A percentile compares a stretch with the other conserved stretches of the same genome.
These are phyloP conservation scores for Pyrochroa serraticornis DNA, from an alignment of 2,888 invertebrate species.

Conservation along the genomic window DNA sequence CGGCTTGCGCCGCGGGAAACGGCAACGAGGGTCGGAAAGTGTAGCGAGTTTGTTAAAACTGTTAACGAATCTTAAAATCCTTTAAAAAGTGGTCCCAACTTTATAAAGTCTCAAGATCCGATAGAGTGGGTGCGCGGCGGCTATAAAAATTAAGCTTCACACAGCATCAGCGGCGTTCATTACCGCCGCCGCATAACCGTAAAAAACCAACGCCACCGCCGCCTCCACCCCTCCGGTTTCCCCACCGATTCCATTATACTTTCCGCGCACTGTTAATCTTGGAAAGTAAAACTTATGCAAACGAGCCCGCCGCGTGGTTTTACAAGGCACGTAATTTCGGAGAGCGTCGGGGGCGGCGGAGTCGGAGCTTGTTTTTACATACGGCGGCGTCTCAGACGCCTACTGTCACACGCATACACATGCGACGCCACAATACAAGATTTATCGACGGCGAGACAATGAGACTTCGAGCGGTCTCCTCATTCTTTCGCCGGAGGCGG, in stretches of 20 bases:
- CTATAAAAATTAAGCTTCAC: conserved; percentile 57
- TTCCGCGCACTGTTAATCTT: conserved; percentile 58
- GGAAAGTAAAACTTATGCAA: conserved; percentile 60
- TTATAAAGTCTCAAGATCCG: conserved; percentile 54
- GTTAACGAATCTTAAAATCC: conserved; percentile 59
- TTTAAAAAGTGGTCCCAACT: conserved; percentile 56
- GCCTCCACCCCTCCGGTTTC: conserved; percentile 26
- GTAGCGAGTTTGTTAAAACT: conserved; percentile 57
- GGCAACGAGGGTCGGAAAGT: conserved; percentile 47
- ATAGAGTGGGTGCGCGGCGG: conserved; percentile 48
- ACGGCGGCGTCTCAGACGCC: conserved; percentile 46
- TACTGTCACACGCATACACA: conserved; percentile 49
- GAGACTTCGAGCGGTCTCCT: conserved; percentile 7
- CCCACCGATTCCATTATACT: conserved; percentile 55
- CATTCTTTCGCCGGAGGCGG: conserved; percentile 15
- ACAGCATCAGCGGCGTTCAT: conserved; percentile 52
- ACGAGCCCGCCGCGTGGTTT: conserved; percentile 58
- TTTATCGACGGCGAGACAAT: conserved; percentile 39
- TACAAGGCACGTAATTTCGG: conserved; percentile 58
- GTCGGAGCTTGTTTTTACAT: conserved; percentile 48
- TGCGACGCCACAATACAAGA: conserved; percentile 50
- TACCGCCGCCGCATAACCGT: conserved; percentile 54
- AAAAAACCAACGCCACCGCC: conserved; percentile 47
- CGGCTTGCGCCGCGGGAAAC: conserved; percentile 37
- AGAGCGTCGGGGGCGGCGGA: conserved; percentile 32